Conservation (phyloP, 1,140 invertebrate genomes). For the Ostrea denselamellosa region DNA sequence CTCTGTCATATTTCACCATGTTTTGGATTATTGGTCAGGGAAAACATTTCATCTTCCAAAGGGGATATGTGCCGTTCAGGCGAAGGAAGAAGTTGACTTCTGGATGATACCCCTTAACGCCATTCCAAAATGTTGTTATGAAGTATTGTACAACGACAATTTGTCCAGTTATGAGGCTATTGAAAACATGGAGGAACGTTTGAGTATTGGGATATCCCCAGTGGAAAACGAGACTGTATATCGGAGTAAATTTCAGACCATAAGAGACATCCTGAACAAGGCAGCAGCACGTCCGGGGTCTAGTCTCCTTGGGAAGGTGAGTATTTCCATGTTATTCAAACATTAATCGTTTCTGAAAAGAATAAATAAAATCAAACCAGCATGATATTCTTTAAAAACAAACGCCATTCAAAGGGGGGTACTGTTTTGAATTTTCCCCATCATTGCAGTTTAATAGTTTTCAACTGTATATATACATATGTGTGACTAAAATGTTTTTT, state of each 20-base stretch:
- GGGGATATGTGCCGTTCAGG: not conserved
- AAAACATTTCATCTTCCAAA: slow-evolving; percentile 8
- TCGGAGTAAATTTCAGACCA: not conserved
- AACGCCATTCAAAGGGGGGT: no score
- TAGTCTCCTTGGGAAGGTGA: not conserved
- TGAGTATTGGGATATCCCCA: not conserved
- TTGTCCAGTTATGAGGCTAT: slow-evolving; percentile 6
- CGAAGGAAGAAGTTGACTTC: not conserved
- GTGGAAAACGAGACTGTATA: not conserved
- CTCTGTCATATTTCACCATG: not conserved
- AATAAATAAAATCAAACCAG: no score
- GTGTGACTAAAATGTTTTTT: no score
- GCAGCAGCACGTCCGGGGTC: not conserved
- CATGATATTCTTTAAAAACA: no score
- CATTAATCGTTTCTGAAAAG: no score
- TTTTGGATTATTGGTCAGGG: slow-evolving; percentile 24
- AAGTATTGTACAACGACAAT: slow-evolving; percentile 8
- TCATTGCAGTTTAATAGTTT: no score
- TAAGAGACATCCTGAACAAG: not conserved
- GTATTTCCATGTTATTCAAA: not conserved
- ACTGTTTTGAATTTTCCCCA: no score
- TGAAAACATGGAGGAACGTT: not conserved
- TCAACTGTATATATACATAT: no score
- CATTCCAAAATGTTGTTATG: not conserved
- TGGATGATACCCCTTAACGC: not conserved